Percentiles rank a stretch among this genome's conserved stretches.
Conservation (phyloP, 2,797 vertebrate species). For the Rhynchotus rufescens region DNA sequence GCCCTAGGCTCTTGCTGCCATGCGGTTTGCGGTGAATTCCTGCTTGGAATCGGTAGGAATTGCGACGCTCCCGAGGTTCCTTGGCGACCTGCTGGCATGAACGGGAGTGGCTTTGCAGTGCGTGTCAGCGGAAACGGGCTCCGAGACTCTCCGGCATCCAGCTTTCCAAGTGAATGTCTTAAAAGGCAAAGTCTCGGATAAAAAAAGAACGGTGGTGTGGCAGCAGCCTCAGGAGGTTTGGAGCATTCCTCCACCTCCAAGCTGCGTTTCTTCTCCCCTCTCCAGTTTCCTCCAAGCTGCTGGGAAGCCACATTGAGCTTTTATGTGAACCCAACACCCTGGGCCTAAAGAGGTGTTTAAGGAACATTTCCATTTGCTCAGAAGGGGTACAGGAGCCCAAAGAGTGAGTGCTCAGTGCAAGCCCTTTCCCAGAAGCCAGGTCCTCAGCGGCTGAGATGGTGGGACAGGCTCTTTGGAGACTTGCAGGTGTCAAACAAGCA, state of each 20-base stretch:
- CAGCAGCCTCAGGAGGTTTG: slow-evolving; percentile 48
- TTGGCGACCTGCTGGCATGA: fast-evolving
- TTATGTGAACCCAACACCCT: neutral
- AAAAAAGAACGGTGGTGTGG: slow-evolving; percentile 55
- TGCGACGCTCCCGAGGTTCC: neutral
- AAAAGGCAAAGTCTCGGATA: slow-evolving; percentile 40
- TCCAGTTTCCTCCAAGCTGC: slow-evolving; percentile 24
- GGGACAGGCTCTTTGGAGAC: neutral
- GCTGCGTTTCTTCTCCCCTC: neutral
- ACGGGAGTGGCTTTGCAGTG: neutral
- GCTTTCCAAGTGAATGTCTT: slow-evolving; percentile 37
- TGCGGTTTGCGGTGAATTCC: neutral
- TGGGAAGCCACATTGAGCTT: slow-evolving; percentile 10
- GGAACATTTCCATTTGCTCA: neutral
- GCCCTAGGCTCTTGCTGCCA: fast-evolving
- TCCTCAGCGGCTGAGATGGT: neutral
- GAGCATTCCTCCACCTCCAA: slow-evolving; percentile 38
- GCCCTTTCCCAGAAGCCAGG: neutral
- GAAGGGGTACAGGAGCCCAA: neutral
- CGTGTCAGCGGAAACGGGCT: neutral
- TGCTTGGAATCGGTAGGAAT: neutral
- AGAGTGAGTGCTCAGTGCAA: neutral
- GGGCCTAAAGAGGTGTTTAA: neutral
- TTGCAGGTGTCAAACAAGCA: fast-evolving
- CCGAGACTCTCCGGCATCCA: neutral